phyloP scores from a whole-genome alignment of 1,140 invertebrate genomes.

The Psilanteris sp. region DNA sequence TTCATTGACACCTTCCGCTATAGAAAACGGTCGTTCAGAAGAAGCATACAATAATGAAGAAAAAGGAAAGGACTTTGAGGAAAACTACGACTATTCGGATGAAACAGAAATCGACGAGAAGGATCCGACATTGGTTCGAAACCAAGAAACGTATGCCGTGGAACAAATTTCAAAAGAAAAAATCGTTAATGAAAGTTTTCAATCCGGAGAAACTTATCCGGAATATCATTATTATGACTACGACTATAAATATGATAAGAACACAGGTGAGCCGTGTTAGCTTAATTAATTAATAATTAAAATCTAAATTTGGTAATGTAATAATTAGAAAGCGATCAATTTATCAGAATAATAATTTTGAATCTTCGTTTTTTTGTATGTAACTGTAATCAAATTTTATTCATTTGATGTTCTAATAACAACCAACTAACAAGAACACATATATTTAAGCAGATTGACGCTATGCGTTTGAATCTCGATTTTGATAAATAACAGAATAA shows the following conservation, averaged over 20 bases:
- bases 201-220: constrained; percentile 52
- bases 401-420: too few relatives aligned
- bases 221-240: constrained; percentile 69
- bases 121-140: constrained; percentile 34
- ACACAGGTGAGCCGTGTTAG: constrained; percentile 18
- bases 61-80: constrained; percentile 32
- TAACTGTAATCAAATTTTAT: too few relatives aligned
- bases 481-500: too few relatives aligned
- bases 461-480: too few relatives aligned
- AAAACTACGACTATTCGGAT: constrained; percentile 59
- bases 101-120: constrained; percentile 51
- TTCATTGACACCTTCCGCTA: constrained; percentile 35
- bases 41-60: constrained; percentile 32
- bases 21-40: constrained; percentile 51
- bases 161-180: constrained; percentile 49
- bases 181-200: constrained; percentile 55
- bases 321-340: too few relatives aligned
- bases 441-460: too few relatives aligned
- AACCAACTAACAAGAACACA: too few relatives aligned
- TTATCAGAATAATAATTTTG: too few relatives aligned
- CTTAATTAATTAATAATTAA: too few relatives aligned
- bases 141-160: constrained; percentile 44
- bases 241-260: constrained; percentile 70
- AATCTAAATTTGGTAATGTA: too few relatives aligned
- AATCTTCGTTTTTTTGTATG: too few relatives aligned